A percentile compares a stretch with the other conserved stretches of the same genome.
phyloP scores from a whole-genome alignment of 2,888 invertebrate genomes.

The Encarsia formosa region DNA sequence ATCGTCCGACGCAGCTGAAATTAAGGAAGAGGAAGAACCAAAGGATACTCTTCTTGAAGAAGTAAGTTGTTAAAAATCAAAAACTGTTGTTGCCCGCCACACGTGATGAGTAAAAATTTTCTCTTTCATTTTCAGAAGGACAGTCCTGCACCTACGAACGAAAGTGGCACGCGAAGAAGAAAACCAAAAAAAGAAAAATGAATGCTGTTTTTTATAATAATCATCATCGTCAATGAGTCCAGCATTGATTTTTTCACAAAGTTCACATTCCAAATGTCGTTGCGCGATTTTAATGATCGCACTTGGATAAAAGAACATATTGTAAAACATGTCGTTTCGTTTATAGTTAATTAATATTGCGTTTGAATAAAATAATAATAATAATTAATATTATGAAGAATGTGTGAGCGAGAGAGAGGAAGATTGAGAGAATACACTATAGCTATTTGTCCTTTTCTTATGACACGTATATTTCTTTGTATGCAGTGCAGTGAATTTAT shows the following conservation, averaged over 20 bases:
- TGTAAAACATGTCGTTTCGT: slow-evolving; percentile 16
- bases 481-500: slow-evolving; percentile 17
- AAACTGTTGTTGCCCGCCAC: too few relatives aligned
- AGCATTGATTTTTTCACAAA: slow-evolving; percentile 24
- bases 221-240: slow-evolving; percentile 18
- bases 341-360: slow-evolving; percentile 15
- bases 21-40: too few relatives aligned
- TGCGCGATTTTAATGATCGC: slow-evolving; percentile 6
- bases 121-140: slow-evolving; percentile 33
- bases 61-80: not conserved
- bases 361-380: too few relatives aligned
- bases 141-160: slow-evolving; percentile 32
- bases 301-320: slow-evolving; percentile 6
- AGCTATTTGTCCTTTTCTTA: slow-evolving; percentile 19
- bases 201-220: slow-evolving; percentile 21
- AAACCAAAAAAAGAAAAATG: slow-evolving; percentile 45
- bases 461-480: slow-evolving; percentile 16
- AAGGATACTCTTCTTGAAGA: not conserved
- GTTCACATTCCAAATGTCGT: slow-evolving; percentile 22
- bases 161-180: slow-evolving; percentile 48
- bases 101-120: slow-evolving; percentile 4
- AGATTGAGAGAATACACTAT: slow-evolving; percentile 8
- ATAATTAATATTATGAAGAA: too few relatives aligned
- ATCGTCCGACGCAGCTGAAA: too few relatives aligned
- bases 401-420: not conserved